Evolutionary conservation across 92 coral and sea anemone genomes (phyloP).

Genomic region (Isaurus tuberculatus): DNA sequence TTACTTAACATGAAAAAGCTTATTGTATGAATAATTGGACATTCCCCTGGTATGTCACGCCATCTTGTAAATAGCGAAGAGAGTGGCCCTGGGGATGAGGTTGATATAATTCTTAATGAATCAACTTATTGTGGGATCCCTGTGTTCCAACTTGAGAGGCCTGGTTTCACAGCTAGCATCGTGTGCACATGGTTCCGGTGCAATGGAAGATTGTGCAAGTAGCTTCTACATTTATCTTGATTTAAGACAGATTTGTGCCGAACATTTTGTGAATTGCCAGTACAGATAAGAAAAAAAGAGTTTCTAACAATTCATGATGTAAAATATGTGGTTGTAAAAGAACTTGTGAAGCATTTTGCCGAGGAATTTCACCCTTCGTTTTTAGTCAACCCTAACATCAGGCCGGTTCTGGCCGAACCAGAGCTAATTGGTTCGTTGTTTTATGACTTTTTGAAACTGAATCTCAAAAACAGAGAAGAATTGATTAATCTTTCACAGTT

Average conservation of each 20-base stretch:
- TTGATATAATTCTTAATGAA: no score
- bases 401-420: conserved; percentile 43
- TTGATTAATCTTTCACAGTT: conserved; percentile 44
- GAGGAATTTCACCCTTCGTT: conserved; percentile 50
- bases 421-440: conserved; percentile 30
- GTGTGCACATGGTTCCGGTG: conserved; percentile 29
- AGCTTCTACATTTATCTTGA: conserved; percentile 36
- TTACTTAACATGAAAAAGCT: neutral
- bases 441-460: conserved; percentile 44
- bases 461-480: conserved; percentile 42
- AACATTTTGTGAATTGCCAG: conserved; percentile 30
- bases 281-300: conserved; percentile 45
- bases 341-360: conserved; percentile 49
- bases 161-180: conserved; percentile 34
- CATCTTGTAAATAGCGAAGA: neutral
- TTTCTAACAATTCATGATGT: conserved; percentile 32
- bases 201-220: conserved; percentile 42
- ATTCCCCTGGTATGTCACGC: neutral
- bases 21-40: neutral
- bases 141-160: conserved; percentile 36
- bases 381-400: conserved; percentile 52
- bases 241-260: conserved; percentile 44
- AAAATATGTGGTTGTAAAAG: conserved; percentile 46
- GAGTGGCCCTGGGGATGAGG: neutral
- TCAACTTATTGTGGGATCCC: conserved; percentile 25